Percentiles rank a stretch among this genome's conserved stretches.
These are phyloP conservation scores for Panagrolaimus sp. DNA, from an alignment of 1,140 invertebrate genomes.

Conservation along the genomic window DNA sequence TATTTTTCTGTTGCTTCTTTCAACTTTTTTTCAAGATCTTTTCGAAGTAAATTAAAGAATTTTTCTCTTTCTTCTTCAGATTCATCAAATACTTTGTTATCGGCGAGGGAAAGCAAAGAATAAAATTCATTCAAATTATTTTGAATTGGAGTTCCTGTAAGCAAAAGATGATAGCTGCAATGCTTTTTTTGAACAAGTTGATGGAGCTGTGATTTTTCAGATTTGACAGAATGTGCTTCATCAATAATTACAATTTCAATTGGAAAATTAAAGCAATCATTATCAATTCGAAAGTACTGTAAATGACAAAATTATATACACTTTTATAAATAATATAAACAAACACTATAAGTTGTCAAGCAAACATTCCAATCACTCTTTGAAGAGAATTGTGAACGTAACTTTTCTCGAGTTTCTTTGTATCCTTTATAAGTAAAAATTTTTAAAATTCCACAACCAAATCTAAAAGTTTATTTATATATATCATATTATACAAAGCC, in stretches of 20 bases:
- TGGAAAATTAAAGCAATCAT: constrained; percentile 14
- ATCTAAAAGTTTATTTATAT: constrained; percentile 30
- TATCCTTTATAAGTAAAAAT: constrained; percentile 55
- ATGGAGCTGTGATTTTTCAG: constrained; percentile 32
- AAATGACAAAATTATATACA: no score
- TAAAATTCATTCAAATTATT: constrained; percentile 71
- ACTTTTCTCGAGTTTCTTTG: constrained; percentile 54
- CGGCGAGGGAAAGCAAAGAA: constrained; percentile 68
- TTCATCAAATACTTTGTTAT: constrained; percentile 13
- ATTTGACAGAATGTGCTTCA: constrained; percentile 33
- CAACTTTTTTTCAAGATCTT: background rate
- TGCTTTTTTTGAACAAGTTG: constrained; percentile 41
- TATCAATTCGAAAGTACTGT: background rate
- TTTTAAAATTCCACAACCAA: constrained; percentile 21
- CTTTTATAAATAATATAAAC: constrained; percentile 49
- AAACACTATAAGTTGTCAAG: constrained; percentile 60
- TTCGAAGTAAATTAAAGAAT: constrained; percentile 3
- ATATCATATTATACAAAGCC: constrained; percentile 33
- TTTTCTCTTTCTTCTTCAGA: background rate
- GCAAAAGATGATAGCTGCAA: constrained; percentile 59
- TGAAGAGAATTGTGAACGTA: constrained; percentile 22
- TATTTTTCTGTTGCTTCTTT: constrained; percentile 55
- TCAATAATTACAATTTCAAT: constrained; percentile 23
- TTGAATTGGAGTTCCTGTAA: constrained; percentile 74
- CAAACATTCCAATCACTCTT: constrained; percentile 58